These are phyloP conservation scores for Polylopha cassiicola DNA, from an alignment of 2,888 invertebrate genomes.

Conservation along the genomic window DNA sequence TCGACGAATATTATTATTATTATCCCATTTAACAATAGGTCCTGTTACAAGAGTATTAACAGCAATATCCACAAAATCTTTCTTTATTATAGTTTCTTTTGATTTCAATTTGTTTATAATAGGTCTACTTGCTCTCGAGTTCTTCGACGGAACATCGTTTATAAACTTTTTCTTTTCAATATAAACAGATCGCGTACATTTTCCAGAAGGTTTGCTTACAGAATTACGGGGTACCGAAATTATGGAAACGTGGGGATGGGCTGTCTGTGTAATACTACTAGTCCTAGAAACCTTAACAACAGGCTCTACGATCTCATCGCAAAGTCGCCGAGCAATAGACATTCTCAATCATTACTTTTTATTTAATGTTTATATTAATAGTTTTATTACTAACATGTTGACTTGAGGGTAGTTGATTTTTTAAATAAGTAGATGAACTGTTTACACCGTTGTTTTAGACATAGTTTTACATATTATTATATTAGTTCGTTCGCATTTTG, in stretches of 20 bases:
- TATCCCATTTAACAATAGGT: constrained; percentile 40
- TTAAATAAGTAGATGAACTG: too few species aligned
- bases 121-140: constrained; percentile 25
- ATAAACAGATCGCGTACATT: constrained; percentile 31
- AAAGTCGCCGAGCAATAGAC: constrained; percentile 52
- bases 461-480: too few species aligned
- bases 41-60: constrained; percentile 46
- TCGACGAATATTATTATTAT: constrained; percentile 45
- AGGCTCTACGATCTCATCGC: constrained; percentile 48
- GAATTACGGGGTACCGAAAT: too few species aligned
- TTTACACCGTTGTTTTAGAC: too few species aligned
- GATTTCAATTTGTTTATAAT: constrained; percentile 32
- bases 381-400: too few species aligned
- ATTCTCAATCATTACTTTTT: constrained; percentile 35
- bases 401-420: too few species aligned
- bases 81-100: constrained; percentile 33
- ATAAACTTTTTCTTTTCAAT: constrained; percentile 40
- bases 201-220: too few species aligned
- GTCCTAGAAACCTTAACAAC: constrained; percentile 29
- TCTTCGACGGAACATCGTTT: constrained; percentile 33
- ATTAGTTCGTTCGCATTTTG: too few species aligned
- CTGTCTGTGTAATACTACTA: constrained; percentile 20
- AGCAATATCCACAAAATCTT: constrained; percentile 34
- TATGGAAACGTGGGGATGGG: too few species aligned
- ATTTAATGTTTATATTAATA: too few species aligned